Base-by-base conservation (phyloP, 2,888 invertebrate species). In the Lasiommata megera region DNA sequence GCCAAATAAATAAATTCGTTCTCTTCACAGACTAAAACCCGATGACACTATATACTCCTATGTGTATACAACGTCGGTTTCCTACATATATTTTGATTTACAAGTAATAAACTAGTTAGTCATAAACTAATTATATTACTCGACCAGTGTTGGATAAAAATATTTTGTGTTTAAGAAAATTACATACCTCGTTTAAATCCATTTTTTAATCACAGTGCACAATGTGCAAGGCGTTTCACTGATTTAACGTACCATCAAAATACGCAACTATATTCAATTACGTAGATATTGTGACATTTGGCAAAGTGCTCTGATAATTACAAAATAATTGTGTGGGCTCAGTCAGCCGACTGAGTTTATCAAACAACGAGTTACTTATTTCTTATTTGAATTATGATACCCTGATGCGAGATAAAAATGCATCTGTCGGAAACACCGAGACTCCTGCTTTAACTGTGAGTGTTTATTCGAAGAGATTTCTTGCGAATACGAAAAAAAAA, bases 391-490 rank as follows among this genome's bases (percentile, higher is more conserved):
- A 36, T 11, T 50, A 17, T 50, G 38, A 51, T 29, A 14, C 38
- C n/a, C 12, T 53, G 48, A 48, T 47, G 12, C n/a, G 38, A 58
- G 58, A 58, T 58, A 61, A 61, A 61, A 58, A 54, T 52, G 36
- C 44, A 47, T 43, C 38, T 51, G 23, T 23, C 12, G 28, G n/a
- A 43, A 9, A 23, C 28, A 7, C 2, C 9, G n/a, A 17, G n/a
- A 14, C 40, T 17, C 11, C 2, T 17, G 36, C 11, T n/a, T 11
- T 3, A 14, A 6, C 6, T 6, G 31, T 31, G 31, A 31, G 11
- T 7, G 12, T 37, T 14, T 12, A n/a, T 14, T n/a, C n/a, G n/a
- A n/a, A n/a, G n/a, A n/a, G n/a, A n/a, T n/a, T n/a, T n/a, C n/a
- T n/a, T n/a, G n/a, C n/a, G n/a, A n/a, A n/a, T n/a, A n/a, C n/a